These are phyloP conservation scores for Paradisaea rubra DNA, from an alignment of 2,113 vertebrate species.

Conservation along the genomic window DNA sequence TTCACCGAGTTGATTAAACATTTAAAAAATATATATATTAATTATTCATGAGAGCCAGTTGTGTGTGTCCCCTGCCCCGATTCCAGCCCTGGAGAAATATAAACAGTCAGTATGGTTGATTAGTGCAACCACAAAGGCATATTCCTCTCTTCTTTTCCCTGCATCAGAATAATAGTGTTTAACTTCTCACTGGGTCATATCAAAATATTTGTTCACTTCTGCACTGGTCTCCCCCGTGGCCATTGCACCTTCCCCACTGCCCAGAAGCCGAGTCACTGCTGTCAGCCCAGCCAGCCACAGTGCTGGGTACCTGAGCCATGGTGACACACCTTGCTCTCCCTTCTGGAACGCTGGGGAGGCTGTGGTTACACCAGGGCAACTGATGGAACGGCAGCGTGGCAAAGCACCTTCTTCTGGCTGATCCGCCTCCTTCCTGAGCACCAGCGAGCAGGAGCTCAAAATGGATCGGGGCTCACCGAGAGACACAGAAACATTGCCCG, in stretches of 20 bases:
- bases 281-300: background rate
- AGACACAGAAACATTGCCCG: background rate
- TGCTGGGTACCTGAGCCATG: background rate
- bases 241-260: background rate
- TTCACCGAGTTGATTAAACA: slow-evolving; percentile 47
- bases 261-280: background rate
- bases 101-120: background rate
- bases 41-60: background rate
- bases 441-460: background rate
- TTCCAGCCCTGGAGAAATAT: background rate
- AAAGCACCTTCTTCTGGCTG: background rate
- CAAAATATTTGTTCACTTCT: background rate
- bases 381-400: background rate
- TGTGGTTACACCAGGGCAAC: background rate
- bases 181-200: background rate
- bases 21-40: background rate
- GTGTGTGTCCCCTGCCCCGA: background rate
- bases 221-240: background rate
- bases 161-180: background rate
- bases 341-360: background rate
- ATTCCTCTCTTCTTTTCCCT: background rate
- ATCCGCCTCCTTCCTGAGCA: background rate
- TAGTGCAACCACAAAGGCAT: background rate
- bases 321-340: background rate
- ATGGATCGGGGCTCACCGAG: background rate